These are phyloP conservation scores for Proterorhinus semilunaris DNA, from an alignment of 2,113 vertebrate genomes.

Conservation along the genomic window DNA sequence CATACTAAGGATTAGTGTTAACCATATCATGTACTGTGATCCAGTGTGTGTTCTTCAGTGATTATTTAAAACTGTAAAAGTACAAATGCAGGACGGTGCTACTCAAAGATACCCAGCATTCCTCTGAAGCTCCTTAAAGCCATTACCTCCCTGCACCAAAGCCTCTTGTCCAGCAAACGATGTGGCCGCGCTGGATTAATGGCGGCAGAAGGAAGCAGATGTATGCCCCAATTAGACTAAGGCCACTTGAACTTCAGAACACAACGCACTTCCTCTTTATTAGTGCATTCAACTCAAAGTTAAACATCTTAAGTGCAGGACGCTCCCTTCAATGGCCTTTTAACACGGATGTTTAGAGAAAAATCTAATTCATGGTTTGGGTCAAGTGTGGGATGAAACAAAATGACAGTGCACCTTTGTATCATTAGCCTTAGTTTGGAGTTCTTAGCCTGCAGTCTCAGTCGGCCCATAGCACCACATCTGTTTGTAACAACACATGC, in stretches of 20 bases:
- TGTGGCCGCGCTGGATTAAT: conserved; percentile 46
- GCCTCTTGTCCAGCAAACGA: conserved; percentile 49
- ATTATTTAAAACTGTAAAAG: conserved; percentile 28
- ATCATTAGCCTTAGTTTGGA: conserved; percentile 47
- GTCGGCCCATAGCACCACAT: conserved; percentile 43
- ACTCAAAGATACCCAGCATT: conserved; percentile 48
- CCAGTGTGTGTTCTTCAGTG: conserved; percentile 13
- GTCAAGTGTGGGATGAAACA: conserved; percentile 19
- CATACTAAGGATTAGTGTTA: conserved; percentile 43
- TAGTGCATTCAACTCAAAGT: conserved; percentile 42
- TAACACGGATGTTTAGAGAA: conserved; percentile 38
- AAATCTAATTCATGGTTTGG: conserved; percentile 47
- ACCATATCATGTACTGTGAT: conserved; percentile 27
- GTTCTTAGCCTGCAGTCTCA: conserved; percentile 30
- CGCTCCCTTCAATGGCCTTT: conserved; percentile 45
- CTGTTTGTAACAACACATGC: conserved; percentile 48
- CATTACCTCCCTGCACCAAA: conserved; percentile 55
- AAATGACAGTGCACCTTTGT: conserved; percentile 48
- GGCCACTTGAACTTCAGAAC: conserved; percentile 71
- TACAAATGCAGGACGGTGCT: conserved; percentile 63
- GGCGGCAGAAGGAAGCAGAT: conserved; percentile 52
- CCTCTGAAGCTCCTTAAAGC: conserved; percentile 46
- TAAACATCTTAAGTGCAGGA: conserved; percentile 46
- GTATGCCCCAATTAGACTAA: conserved; percentile 53
- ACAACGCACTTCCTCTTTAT: conserved; percentile 40